Conservation (phyloP, 2,888 invertebrate species). For the Tuta absoluta region DNA sequence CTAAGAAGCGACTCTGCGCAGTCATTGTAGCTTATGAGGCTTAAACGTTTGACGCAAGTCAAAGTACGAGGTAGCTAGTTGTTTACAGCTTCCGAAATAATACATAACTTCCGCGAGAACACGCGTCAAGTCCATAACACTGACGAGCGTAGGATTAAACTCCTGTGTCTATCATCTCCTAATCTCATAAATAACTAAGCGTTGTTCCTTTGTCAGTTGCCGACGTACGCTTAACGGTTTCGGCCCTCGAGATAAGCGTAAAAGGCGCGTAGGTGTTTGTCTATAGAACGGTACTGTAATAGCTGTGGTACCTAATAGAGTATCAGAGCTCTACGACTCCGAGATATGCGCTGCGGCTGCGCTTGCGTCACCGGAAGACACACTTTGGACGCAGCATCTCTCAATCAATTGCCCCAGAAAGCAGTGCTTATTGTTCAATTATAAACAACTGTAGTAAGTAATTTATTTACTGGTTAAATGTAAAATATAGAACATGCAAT, state of each 20-base stretch:
- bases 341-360: constrained; percentile 24
- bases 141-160: background rate
- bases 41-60: background rate
- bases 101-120: background rate
- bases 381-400: constrained; percentile 21
- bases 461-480: background rate
- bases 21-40: background rate
- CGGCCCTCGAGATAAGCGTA: constrained; percentile 25
- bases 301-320: background rate
- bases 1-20: background rate
- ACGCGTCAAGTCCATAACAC: background rate
- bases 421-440: constrained; percentile 26
- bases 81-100: background rate
- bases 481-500: too few relatives aligned
- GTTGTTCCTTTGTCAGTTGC: constrained; percentile 20
- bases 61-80: background rate
- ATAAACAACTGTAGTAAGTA: background rate
- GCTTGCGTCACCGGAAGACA: constrained; percentile 29
- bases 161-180: constrained; percentile 3
- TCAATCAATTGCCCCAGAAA: constrained; percentile 29
- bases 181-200: constrained; percentile 16
- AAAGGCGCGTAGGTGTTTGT: constrained; percentile 30
- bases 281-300: constrained; percentile 28
- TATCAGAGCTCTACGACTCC: constrained; percentile 2
- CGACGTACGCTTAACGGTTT: constrained; percentile 24